Conservation (phyloP, 2,888 invertebrate genomes). For the Papilio protenor region DNA sequence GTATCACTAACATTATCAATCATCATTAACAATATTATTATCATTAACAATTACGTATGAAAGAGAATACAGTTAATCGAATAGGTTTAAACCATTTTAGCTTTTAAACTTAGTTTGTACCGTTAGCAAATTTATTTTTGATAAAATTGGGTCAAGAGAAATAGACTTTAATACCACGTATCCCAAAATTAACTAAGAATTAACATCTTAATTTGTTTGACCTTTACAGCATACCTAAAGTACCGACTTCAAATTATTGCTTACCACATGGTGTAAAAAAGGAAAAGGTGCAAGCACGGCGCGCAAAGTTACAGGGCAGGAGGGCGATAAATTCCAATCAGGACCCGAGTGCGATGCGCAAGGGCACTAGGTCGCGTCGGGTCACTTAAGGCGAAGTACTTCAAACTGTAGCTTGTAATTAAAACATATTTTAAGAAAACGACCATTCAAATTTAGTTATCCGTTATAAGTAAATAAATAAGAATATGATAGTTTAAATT, state of each 20-base stretch:
- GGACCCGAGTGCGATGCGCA: conserved; percentile 58
- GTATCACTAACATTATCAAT: too few species aligned
- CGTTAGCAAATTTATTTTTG: too few species aligned
- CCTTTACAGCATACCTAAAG: conserved; percentile 20
- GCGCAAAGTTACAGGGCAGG: conserved; percentile 63
- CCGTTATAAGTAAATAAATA: not conserved
- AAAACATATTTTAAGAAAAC: conserved; percentile 10
- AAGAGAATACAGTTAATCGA: too few species aligned
- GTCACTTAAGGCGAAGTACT: conserved; percentile 56
- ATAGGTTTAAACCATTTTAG: too few species aligned
- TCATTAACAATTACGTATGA: too few species aligned
- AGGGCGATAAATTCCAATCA: conserved; percentile 80
- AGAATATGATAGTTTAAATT: too few species aligned
- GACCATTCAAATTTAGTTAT: not conserved
- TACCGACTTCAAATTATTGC: conserved; percentile 42
- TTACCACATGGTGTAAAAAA: conserved; percentile 44
- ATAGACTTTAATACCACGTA: not conserved
- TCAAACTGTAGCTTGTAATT: conserved; percentile 15
- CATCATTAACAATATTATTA: too few species aligned
- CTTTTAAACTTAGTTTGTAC: too few species aligned
- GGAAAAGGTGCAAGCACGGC: conserved; percentile 55
- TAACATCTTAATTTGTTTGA: conserved; percentile 23
- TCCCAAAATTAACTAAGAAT: not conserved
- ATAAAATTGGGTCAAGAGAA: not conserved
- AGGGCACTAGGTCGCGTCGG: conserved; percentile 75